Evolutionary conservation across 2,113 vertebrate genomes (phyloP).

Genomic region (Eurypyga helias): DNA sequence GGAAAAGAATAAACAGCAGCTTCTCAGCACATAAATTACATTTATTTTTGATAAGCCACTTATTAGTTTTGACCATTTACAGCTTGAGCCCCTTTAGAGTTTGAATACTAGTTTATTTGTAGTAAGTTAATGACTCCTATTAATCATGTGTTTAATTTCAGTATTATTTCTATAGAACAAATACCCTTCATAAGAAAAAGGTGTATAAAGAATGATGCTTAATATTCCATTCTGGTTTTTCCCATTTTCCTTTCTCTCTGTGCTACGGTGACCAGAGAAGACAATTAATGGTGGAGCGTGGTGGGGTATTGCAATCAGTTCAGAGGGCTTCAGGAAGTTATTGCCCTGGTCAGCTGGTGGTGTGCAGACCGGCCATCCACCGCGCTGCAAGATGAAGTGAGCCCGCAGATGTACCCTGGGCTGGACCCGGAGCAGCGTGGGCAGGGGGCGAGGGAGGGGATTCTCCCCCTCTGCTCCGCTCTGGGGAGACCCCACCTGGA

Average conservation of each 20-base stretch:
- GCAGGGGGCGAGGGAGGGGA: too few relatives aligned
- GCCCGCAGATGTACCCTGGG: fast-evolving
- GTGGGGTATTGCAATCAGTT: neutral
- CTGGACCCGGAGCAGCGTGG: too few relatives aligned
- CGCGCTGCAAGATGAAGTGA: neutral
- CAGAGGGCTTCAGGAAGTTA: neutral
- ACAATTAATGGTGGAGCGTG: neutral
- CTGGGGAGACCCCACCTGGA: too few relatives aligned
- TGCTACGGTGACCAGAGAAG: neutral
- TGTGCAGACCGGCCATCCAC: neutral
- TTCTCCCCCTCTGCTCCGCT: too few relatives aligned
- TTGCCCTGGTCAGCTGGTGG: neutral
- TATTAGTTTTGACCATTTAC: neutral
- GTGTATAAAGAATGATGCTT: neutral
- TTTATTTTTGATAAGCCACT: neutral
- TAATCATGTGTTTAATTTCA: neutral
- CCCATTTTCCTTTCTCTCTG: neutral
- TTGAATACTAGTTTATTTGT: neutral
- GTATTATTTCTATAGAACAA: neutral
- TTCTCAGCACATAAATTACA: neutral
- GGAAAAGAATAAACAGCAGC: neutral
- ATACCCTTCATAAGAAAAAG: neutral
- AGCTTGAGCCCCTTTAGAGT: neutral
- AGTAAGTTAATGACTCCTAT: neutral
- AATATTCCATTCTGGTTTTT: neutral